These are phyloP conservation scores for Noctua pronuba DNA, from an alignment of 2,888 invertebrate species.

Conservation along the genomic window DNA sequence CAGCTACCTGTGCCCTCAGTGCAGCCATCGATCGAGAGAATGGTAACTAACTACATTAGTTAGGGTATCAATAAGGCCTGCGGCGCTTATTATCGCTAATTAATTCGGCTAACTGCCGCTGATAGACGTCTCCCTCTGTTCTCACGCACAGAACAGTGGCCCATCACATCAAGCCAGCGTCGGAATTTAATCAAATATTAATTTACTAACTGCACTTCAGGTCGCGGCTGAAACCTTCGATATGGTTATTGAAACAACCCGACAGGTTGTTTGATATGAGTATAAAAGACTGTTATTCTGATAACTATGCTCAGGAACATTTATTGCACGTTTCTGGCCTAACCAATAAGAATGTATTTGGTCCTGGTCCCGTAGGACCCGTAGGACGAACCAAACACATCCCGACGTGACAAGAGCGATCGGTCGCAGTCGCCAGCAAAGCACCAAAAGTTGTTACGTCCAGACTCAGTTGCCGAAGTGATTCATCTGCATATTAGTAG, in stretches of 20 bases:
- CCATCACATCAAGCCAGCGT: neutral
- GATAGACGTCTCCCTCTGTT: neutral
- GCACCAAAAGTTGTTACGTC: neutral
- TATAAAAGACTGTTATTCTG: neutral
- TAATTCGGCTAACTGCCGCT: slow-evolving; percentile 8
- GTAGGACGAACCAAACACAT: neutral
- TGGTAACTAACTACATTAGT: neutral
- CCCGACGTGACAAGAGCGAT: neutral
- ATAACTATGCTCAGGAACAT: neutral
- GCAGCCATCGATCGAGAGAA: slow-evolving; percentile 14
- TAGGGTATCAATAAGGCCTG: neutral
- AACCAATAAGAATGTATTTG: neutral
- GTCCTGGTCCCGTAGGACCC: too few species aligned
- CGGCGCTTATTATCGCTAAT: slow-evolving; percentile 22
- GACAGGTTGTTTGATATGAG: too few species aligned
- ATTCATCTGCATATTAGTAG: slow-evolving; percentile 2
- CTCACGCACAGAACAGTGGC: neutral
- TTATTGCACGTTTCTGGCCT: neutral
- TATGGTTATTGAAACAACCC: neutral
- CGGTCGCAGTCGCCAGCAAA: neutral
- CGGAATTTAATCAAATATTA: slow-evolving; percentile 14
- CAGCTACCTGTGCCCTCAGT: neutral
- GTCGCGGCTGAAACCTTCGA: neutral
- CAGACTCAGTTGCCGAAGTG: neutral
- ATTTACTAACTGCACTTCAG: neutral